Percentiles rank a stretch among this genome's conserved stretches.
These are phyloP conservation scores for Miniopterus natalensis DNA, from an alignment of 2,113 vertebrate genomes.

Conservation along the genomic window DNA sequence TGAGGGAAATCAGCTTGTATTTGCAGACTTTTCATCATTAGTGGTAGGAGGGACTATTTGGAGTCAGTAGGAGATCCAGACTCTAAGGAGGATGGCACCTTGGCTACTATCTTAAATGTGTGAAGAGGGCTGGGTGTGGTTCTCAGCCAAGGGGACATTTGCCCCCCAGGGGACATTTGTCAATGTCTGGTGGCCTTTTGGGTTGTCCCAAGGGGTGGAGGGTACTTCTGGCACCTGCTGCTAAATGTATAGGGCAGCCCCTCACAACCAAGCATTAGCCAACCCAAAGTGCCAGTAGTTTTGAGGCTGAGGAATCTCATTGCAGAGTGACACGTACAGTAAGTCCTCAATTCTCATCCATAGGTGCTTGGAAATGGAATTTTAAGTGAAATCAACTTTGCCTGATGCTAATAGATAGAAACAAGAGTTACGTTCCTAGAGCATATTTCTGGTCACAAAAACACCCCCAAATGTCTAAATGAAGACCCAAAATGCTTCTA, in stretches of 20 bases:
- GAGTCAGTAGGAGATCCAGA: not conserved
- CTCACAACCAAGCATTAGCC: not conserved
- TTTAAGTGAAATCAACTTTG: not conserved
- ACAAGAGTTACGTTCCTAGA: not conserved
- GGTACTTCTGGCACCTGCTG: not conserved
- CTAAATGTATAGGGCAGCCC: not conserved
- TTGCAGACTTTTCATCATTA: not conserved
- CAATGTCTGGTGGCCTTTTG: not conserved
- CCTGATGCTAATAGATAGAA: not conserved
- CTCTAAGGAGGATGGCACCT: not conserved
- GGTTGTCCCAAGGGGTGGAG: not conserved
- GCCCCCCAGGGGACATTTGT: fast-evolving
- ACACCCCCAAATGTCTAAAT: not conserved
- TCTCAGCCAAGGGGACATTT: not conserved
- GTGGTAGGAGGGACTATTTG: not conserved
- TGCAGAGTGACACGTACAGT: not conserved
- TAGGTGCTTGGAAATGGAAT: not conserved
- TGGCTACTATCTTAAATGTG: not conserved
- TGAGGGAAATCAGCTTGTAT: not conserved
- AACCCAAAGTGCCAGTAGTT: not conserved
- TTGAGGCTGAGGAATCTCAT: not conserved
- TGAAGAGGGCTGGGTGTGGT: not conserved
- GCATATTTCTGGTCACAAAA: not conserved
- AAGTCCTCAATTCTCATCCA: not conserved
- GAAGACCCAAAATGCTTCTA: not conserved